phyloP scores from a whole-genome alignment of 2,113 vertebrate species.

The Picathartes gymnocephalus region DNA sequence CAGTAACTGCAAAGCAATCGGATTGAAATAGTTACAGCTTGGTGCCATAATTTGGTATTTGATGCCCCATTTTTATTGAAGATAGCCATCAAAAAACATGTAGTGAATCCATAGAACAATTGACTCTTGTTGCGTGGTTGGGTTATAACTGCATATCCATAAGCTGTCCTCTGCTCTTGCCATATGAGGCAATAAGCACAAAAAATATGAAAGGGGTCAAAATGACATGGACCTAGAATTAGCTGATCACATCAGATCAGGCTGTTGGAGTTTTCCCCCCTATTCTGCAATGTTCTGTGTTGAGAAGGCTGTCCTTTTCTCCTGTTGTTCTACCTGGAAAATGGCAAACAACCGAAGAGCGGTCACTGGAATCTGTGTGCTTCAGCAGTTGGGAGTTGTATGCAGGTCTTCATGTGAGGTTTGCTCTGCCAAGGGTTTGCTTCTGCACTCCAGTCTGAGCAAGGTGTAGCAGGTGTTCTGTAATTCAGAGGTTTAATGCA shows the following conservation, averaged over 20 bases:
- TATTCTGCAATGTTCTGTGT: neutral
- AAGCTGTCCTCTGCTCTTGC: neutral
- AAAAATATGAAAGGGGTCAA: neutral
- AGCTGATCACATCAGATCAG: neutral
- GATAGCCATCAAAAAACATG: neutral
- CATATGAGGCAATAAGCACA: neutral
- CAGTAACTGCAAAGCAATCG: neutral
- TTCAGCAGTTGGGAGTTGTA: neutral
- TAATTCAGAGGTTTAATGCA: neutral
- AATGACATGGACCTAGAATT: neutral
- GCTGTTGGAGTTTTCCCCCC: neutral
- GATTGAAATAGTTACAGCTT: neutral
- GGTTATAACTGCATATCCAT: neutral
- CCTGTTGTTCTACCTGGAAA: neutral
- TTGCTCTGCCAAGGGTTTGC: neutral
- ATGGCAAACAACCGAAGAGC: neutral
- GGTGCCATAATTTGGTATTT: neutral
- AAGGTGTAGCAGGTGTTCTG: neutral
- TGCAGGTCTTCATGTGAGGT: neutral
- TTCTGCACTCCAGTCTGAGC: neutral
- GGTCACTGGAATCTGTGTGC: neutral
- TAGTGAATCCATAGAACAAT: neutral
- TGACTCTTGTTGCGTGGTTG: neutral
- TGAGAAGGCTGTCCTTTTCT: neutral
- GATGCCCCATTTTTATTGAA: neutral